Conservation (phyloP, 2,113 vertebrate species). For the Cervus canadensis region DNA sequence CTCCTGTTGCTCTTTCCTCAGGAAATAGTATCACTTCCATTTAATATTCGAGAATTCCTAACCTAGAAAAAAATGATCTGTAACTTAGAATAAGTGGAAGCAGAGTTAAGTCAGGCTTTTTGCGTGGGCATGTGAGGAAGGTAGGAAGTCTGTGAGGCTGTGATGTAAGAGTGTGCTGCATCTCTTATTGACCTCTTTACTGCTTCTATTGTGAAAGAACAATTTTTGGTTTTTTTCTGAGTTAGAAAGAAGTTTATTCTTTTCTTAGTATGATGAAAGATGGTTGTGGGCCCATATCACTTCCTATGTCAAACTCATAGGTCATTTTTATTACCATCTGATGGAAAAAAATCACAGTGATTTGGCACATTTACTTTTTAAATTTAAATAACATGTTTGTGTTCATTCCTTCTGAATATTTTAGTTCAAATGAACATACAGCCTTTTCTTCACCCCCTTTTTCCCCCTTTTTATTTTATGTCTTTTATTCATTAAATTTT, state of each 20-base stretch:
- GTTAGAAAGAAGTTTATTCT: not conserved
- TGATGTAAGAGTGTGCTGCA: not conserved
- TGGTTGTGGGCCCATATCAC: not conserved
- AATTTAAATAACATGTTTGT: not conserved
- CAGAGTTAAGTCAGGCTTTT: not conserved
- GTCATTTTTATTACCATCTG: not conserved
- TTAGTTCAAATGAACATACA: not conserved
- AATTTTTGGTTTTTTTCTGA: not conserved
- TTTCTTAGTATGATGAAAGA: not conserved
- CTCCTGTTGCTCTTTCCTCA: not conserved
- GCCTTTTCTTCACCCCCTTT: accelerated
- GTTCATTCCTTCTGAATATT: not conserved
- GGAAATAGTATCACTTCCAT: not conserved
- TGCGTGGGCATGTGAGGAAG: not conserved
- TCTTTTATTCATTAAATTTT: not conserved
- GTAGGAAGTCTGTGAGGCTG: not conserved
- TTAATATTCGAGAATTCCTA: not conserved
- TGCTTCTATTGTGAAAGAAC: not conserved
- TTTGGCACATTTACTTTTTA: not conserved
- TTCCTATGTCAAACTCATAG: not conserved
- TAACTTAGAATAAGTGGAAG: not conserved
- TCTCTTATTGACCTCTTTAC: not conserved
- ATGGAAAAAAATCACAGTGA: not conserved
- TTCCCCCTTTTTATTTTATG: not conserved
- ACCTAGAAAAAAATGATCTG: not conserved